Base-by-base conservation (phyloP, 2,888 invertebrate genomes). In the Pachymerium ferrugineum region DNA sequence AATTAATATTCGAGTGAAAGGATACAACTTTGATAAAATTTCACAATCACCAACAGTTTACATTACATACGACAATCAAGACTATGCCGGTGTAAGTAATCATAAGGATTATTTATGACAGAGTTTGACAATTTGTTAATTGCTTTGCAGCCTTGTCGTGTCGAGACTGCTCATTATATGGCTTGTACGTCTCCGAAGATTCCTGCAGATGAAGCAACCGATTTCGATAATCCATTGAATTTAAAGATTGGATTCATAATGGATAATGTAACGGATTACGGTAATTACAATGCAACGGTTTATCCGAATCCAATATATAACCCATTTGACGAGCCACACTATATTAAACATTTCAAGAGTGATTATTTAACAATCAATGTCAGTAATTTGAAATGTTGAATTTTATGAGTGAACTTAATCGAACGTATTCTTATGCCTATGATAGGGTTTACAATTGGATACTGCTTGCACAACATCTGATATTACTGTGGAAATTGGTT, bases 1-100 rank as follows among this genome's bases (percentile, higher is more conserved):
- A 35, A 94, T 96, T 77, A 89, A 89, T 80, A 92, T 97, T 77
- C 90, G 91, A 74, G 94, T 97, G 8, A 88, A 89, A 76, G 97
- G 97, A 8, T 90, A 89, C 78, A 93, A 95, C 84, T 89, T 97
- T 79, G 90, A 90, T 77, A 92, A 92, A 79, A 91, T 97, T 78
- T n/a, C n/a, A n/a, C 94, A 96, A 83, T 89, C 91, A 78, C 97
- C 98, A 0, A 90, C 90, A 80, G 95, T 99, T 89, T 93, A 96
- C 82, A 93, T 97, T n/a, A 90, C 91, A 81, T 91, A 91, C 81
- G 90, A 93, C 81, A 89, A 90, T 77, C 88, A 90, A 80, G 90
- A 90, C 83, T 94, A 88, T 81, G 85, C 86, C 14, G 89, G 89
- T 79, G 88, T 88, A 83, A 88, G 89, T 86, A 78, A 68, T n/a